Conservation (phyloP, 2,113 vertebrate species). For the Bolborhynchus lineola region DNA sequence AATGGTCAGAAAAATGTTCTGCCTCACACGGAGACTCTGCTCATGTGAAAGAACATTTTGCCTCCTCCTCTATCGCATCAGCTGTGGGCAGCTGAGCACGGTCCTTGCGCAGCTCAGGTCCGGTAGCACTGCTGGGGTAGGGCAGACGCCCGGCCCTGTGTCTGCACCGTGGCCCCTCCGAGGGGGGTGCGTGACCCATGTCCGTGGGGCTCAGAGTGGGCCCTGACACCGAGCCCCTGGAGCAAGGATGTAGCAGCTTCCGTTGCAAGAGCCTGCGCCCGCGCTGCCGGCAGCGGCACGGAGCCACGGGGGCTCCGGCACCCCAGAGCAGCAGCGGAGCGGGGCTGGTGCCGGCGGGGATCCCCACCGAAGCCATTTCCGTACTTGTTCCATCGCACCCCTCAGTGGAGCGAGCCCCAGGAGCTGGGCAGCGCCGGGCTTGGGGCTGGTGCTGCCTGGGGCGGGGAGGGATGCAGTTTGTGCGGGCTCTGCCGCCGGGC, state of each 20-base stretch:
- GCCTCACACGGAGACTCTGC: background rate
- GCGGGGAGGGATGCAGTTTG: background rate
- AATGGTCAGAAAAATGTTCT: background rate
- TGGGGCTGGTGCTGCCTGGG: accelerated
- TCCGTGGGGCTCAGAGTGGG: background rate
- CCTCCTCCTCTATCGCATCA: background rate
- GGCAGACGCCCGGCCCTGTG: background rate
- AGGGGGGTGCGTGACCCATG: background rate
- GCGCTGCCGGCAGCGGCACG: background rate
- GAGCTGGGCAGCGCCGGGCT: accelerated
- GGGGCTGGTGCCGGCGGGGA: accelerated
- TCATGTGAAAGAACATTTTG: background rate
- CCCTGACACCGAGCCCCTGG: accelerated
- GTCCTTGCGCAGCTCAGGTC: background rate
- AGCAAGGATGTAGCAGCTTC: background rate
- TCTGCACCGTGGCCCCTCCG: background rate
- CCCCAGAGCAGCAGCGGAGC: background rate
- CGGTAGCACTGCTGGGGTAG: background rate
- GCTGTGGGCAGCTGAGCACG: accelerated
- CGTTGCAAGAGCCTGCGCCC: background rate
- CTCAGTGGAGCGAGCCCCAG: background rate
- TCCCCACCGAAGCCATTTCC: background rate
- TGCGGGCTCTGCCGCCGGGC: background rate
- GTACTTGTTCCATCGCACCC: accelerated
- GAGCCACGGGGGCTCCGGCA: background rate